Evolutionary conservation across 1,140 invertebrate species (phyloP), one percentile per base, ranked within the genome.

Genomic region (Pseudoatta argentina): DNA sequence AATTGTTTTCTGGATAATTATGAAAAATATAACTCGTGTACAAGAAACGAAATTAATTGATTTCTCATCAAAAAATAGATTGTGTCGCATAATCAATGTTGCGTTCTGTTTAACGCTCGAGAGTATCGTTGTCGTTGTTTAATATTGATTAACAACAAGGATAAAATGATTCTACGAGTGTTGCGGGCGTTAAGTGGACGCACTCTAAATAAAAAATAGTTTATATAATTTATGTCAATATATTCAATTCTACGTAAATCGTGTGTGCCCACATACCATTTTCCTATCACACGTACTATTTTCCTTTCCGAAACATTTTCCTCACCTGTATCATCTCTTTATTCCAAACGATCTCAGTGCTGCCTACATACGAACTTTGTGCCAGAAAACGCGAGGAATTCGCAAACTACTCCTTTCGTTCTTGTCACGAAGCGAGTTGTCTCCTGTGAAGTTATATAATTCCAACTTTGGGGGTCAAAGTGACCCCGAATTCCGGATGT

Each of bases 361-460:
- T 2, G 10, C 16, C n/a, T 44, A 83, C 18, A 24, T 64, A 30
- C 10, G 5, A 44, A 24, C 55, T 88, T 76, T 21, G 21, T n/a
- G 44, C 14, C 57, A 44, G 81, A 63, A 18, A 59, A 73, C 51
- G 30, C 57, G 75, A 48, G 64, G 51, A 75, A 87, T 88, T 88
- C 34, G 44, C 30, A 10, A 57, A 64, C 53, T 51, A 39, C 12
- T 61, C 16, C 48, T n/a, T n/a, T n/a, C n/a, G 69, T 69, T 81
- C 78, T 75, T 63, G 27, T 30, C 34, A 57, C 30, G 27, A 63
- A 18, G 87, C 64, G 63, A 51, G 67, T 61, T 75, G 71, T 76
- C 82, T 39, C 39, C 76, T 27, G 27, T 48, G 57, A 72, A 72
- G 71, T 71, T 71, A n/a, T 51, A 44, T 73, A 61, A 69, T 81